phyloP scores from a whole-genome alignment of 2,888 invertebrate species.

The Hydrotaea cyrtoneurina region DNA sequence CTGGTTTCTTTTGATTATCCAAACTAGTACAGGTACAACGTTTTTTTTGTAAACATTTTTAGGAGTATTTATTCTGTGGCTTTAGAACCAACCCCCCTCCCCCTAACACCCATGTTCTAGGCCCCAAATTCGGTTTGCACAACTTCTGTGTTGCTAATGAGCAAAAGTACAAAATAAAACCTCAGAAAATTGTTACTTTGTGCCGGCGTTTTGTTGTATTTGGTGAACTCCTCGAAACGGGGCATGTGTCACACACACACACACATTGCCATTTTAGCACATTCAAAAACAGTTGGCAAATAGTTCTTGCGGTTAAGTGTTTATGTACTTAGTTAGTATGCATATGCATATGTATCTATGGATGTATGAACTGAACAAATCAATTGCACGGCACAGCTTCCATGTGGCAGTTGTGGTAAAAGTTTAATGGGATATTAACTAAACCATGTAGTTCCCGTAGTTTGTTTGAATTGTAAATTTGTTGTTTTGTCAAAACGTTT shows the following conservation, averaged over 20 bases:
- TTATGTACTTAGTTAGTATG: background rate
- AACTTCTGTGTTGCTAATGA: constrained; percentile 31
- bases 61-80: constrained; percentile 31
- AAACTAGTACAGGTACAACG: too few relatives aligned
- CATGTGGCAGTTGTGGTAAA: constrained; percentile 25
- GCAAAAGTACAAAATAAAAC: constrained; percentile 32
- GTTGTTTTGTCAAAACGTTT: background rate
- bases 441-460: background rate
- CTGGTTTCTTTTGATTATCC: too few relatives aligned
- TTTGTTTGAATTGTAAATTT: background rate
- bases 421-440: constrained; percentile 15
- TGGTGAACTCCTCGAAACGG: background rate
- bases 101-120: background rate
- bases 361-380: background rate
- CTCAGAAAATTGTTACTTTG: constrained; percentile 42
- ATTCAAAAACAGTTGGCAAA: constrained; percentile 1
- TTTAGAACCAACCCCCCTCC: too few relatives aligned
- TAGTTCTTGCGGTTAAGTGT: constrained; percentile 31
- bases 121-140: background rate
- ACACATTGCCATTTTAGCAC: background rate
- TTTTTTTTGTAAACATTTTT: background rate
- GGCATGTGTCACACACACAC: background rate
- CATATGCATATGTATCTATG: background rate
- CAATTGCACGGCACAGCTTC: constrained; percentile 12
- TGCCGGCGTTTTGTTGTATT: constrained; percentile 14